phyloP scores from a whole-genome alignment of 2,113 vertebrate species.

The Limanda limanda region DNA sequence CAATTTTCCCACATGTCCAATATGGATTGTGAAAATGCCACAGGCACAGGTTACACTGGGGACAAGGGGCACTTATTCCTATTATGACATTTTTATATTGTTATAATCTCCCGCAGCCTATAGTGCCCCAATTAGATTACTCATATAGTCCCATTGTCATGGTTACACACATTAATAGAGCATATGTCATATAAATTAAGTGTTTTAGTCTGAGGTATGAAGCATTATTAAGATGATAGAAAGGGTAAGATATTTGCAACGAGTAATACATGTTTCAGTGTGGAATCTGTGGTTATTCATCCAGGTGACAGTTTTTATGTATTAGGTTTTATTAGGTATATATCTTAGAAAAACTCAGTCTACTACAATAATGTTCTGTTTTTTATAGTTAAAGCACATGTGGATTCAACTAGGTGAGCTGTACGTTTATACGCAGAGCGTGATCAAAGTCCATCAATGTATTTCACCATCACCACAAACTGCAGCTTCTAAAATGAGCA shows the following conservation, averaged over 20 bases:
- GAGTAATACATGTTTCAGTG: no score
- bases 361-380: no score
- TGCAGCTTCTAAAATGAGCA: no score
- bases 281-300: no score
- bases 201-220: background rate
- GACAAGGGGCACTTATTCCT: background rate
- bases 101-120: background rate
- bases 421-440: no score
- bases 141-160: background rate
- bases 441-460: no score
- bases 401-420: no score
- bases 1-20: background rate
- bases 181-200: background rate
- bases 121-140: background rate
- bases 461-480: no score
- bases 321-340: no score
- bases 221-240: background rate
- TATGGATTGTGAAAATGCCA: background rate
- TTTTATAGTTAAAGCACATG: no score
- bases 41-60: slow-evolving; percentile 2
- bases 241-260: background rate
- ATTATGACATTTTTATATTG: slow-evolving; percentile 11
- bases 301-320: no score
- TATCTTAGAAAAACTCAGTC: no score
- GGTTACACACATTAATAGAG: background rate